phyloP scores from a whole-genome alignment of 2,888 invertebrate genomes.

The Argyra leucocephala region DNA sequence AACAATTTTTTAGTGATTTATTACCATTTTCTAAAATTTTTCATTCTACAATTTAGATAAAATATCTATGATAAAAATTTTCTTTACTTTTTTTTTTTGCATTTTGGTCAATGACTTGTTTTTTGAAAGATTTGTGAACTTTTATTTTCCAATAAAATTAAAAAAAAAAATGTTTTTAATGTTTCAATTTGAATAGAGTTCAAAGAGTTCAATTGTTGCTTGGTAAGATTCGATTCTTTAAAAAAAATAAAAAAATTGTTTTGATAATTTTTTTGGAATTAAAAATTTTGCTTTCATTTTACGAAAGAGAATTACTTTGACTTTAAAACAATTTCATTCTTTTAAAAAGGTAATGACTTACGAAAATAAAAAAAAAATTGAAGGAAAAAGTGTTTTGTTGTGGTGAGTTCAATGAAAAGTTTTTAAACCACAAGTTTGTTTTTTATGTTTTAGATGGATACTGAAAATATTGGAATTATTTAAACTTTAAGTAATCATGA shows the following conservation, averaged over 20 bases:
- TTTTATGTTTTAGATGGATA: too few species aligned
- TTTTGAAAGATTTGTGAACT: neutral
- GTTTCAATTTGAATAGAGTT: neutral
- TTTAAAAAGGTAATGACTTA: too few species aligned
- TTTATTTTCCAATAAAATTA: neutral
- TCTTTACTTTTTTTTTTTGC: neutral
- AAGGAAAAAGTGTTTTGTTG: too few species aligned
- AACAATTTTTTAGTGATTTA: neutral
- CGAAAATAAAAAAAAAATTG: too few species aligned
- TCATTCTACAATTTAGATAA: neutral
- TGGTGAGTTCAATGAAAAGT: too few species aligned
- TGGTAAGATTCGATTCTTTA: neutral
- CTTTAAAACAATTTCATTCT: too few species aligned
- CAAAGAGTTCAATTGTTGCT: neutral
- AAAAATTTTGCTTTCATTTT: conserved; percentile 6
- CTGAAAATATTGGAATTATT: too few species aligned
- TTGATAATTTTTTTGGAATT: neutral
- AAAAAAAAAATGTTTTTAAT: neutral
- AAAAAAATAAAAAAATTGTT: too few species aligned
- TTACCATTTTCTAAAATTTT: neutral
- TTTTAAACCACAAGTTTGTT: too few species aligned
- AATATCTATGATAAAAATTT: neutral
- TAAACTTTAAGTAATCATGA: too few species aligned
- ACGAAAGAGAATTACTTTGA: neutral
- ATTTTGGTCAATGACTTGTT: neutral